A percentile compares a stretch with the other conserved stretches of the same genome.
phyloP scores from a whole-genome alignment of 2,888 invertebrate species.

The Cheilosia vernalis region DNA sequence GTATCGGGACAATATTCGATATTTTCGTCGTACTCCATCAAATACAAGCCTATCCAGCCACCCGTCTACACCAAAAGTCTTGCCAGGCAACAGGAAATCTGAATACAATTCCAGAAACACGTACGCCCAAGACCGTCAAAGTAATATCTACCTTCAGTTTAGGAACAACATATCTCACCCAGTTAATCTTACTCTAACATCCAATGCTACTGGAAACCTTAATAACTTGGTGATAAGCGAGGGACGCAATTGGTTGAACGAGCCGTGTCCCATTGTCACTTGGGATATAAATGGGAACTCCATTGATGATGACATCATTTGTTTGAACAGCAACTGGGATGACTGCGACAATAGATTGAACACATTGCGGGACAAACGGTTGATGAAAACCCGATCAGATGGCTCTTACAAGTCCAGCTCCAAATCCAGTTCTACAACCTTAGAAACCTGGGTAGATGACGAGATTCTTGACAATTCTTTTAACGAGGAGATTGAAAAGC shows the following conservation, averaged over 20 bases:
- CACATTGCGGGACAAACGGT: slow-evolving; percentile 76
- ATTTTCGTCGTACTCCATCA: slow-evolving; percentile 82
- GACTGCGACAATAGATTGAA: slow-evolving; percentile 79
- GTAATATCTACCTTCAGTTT: slow-evolving; percentile 72
- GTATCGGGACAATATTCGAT: slow-evolving; percentile 81
- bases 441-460: slow-evolving; percentile 83
- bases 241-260: slow-evolving; percentile 77
- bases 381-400: slow-evolving; percentile 73
- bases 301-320: slow-evolving; percentile 78
- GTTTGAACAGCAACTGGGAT: slow-evolving; percentile 77
- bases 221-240: slow-evolving; percentile 81
- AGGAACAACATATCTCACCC: slow-evolving; percentile 73
- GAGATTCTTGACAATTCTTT: slow-evolving; percentile 78
- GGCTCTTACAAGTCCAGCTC: slow-evolving; percentile 80
- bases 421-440: slow-evolving; percentile 82
- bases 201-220: slow-evolving; percentile 79
- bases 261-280: slow-evolving; percentile 79
- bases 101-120: slow-evolving; percentile 35
- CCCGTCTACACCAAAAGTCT: slow-evolving; percentile 72
- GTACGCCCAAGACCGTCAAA: slow-evolving; percentile 38
- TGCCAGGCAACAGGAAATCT: slow-evolving; percentile 40
- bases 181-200: slow-evolving; percentile 80
- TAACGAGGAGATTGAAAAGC: slow-evolving; percentile 77
- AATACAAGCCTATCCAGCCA: slow-evolving; percentile 79
- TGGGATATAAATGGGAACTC: slow-evolving; percentile 82